Conservation (phyloP, 2,113 vertebrate species). For the Aspidoscelis tigris region DNA sequence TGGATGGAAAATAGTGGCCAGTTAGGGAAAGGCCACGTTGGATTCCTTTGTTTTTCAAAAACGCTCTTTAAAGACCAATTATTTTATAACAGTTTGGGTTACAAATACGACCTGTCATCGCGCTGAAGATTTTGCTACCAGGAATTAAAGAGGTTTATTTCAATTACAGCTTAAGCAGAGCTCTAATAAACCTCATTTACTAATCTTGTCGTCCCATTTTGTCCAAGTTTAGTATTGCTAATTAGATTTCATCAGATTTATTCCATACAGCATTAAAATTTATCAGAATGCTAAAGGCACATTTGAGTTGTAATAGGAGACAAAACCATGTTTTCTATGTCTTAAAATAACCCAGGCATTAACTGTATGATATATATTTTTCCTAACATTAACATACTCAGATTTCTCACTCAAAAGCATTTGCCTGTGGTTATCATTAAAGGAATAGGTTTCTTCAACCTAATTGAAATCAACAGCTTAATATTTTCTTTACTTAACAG, state of each 20-base stretch:
- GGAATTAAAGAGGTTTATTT: slow-evolving; percentile 44
- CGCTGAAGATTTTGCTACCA: not conserved
- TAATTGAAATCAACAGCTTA: slow-evolving; percentile 64
- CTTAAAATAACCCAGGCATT: slow-evolving; percentile 61
- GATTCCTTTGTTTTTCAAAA: not conserved
- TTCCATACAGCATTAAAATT: slow-evolving; percentile 66
- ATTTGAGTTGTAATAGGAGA: slow-evolving; percentile 63
- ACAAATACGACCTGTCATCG: slow-evolving; percentile 3
- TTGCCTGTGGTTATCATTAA: slow-evolving; percentile 51
- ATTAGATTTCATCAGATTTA: slow-evolving; percentile 60
- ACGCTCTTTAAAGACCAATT: not conserved
- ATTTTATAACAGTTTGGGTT: not conserved
- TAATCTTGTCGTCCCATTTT: slow-evolving; percentile 62
- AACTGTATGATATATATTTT: slow-evolving; percentile 51
- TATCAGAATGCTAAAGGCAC: slow-evolving; percentile 57
- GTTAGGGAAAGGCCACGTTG: not conserved
- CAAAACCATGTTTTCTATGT: slow-evolving; percentile 65
- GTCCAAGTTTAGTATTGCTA: slow-evolving; percentile 61
- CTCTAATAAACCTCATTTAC: slow-evolving; percentile 66
- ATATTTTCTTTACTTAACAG: slow-evolving; percentile 63
- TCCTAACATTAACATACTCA: slow-evolving; percentile 29
- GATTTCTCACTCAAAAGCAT: slow-evolving; percentile 50
- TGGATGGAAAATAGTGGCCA: not conserved
- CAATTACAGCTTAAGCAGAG: slow-evolving; percentile 42
- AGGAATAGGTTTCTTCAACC: slow-evolving; percentile 61